Evolutionary conservation across 2,888 invertebrate species (phyloP).

Genomic region (Seira ritae): DNA sequence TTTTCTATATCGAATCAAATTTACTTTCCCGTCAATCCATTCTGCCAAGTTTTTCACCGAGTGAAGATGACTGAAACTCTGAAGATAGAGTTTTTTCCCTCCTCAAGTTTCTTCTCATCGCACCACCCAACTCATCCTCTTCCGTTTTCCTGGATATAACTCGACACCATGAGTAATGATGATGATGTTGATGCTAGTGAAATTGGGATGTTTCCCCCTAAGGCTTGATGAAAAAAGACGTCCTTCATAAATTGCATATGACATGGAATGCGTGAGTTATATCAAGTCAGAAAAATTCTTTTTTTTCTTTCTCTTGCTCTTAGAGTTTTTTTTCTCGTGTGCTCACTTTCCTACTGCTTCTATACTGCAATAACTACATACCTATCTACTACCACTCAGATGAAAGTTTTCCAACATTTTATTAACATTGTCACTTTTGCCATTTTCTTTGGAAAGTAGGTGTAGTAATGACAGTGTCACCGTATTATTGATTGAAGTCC

Average conservation of each 20-base stretch:
- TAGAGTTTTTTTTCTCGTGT: neutral
- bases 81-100: neutral
- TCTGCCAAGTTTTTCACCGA: neutral
- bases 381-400: neutral
- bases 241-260: slow-evolving; percentile 34
- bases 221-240: slow-evolving; percentile 29
- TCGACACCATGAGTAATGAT: slow-evolving; percentile 27
- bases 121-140: neutral
- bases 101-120: too few species aligned
- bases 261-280: slow-evolving; percentile 41
- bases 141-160: slow-evolving; percentile 1
- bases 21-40: slow-evolving; percentile 2
- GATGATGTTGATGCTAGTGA: slow-evolving; percentile 29
- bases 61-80: neutral
- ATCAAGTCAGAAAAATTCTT: slow-evolving; percentile 37
- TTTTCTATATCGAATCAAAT: neutral
- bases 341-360: neutral
- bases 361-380: too few species aligned
- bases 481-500: slow-evolving; percentile 45
- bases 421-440: slow-evolving; percentile 9
- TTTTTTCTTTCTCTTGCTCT: neutral
- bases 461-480: slow-evolving; percentile 1
- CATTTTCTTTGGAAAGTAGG: slow-evolving; percentile 11
- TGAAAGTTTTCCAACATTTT: neutral
- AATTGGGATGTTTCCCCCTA: slow-evolving; percentile 45